Evolutionary conservation across 2,113 vertebrate genomes (phyloP).

Genomic region (Rattus norvegicus): GRCr8 NC_086037.1:34634001-34634500

Average conservation of each 20-base stretch:
- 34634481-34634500: conserved; percentile 54
- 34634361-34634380: conserved; percentile 75
- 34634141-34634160: conserved; percentile 77
- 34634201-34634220: conserved; percentile 79
- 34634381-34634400: conserved; percentile 60
- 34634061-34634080: conserved; percentile 87
- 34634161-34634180: conserved; percentile 85
- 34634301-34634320: conserved; percentile 86
- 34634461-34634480: neutral
- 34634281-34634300: conserved; percentile 86
- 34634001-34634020: neutral
- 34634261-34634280: conserved; percentile 88
- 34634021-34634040: neutral
- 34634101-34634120: conserved; percentile 86
- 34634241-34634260: conserved; percentile 87
- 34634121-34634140: conserved; percentile 84
- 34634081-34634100: conserved; percentile 86
- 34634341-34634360: conserved; percentile 80
- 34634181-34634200: conserved; percentile 80
- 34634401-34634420: conserved; percentile 73
- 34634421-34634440: conserved; percentile 54
- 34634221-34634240: conserved; percentile 76
- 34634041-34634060: conserved; percentile 84
- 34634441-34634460: no score
- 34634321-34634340: conserved; percentile 85